Base-by-base conservation (phyloP, 2,888 invertebrate genomes). In the Eilema sororculum region DNA sequence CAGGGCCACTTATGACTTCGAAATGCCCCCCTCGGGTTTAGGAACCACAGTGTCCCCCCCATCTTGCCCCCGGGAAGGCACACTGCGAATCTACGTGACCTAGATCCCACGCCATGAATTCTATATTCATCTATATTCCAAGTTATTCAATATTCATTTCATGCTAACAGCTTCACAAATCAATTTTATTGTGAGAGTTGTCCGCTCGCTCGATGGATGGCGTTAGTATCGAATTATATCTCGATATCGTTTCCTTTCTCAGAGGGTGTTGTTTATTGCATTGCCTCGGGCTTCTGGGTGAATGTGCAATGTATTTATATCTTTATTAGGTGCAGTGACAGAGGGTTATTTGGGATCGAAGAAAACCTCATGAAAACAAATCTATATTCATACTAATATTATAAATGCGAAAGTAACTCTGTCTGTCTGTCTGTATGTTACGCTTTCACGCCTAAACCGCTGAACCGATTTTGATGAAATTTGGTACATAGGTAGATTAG, bases 101-200 rank as follows among this genome's bases (percentile, higher is more conserved):
- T 9, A 30, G 22, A 33, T 65, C 57, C 33, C 57, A 24, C 30
- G 30, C 20, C 20, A 16, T n/a, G n/a, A 60, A 30, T 60, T 60
- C 30, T n/a, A n/a, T 12, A 1, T 60, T 12, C 60, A 30, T 60
- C n/a, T n/a, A 20, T 30, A 60, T 60, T 60, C 22, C 28, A 60
- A 60, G n/a, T 52, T 30, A 25, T 16, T 58, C 28, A 58, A 58
- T 33, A 60, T 60, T 28, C 28, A 60, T 30, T 20, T 30, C 4
- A 16, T 58, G 4, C 6, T 60, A 60, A 60, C 60, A n/a, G 20
- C 60, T 60, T 33, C 10, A 60, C 60, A 60, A 60, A 30, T 60
- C 60, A 60, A 60, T 33, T 20, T 60, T 33, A 60, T 60, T 60
- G 60, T 30, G n/a, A 60, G 28, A 20, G 60, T 20, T 60, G 60